Percentiles rank a stretch among this genome's conserved stretches.
phyloP scores from a whole-genome alignment of 2,888 invertebrate species.

The Pherbina coryleti region DNA sequence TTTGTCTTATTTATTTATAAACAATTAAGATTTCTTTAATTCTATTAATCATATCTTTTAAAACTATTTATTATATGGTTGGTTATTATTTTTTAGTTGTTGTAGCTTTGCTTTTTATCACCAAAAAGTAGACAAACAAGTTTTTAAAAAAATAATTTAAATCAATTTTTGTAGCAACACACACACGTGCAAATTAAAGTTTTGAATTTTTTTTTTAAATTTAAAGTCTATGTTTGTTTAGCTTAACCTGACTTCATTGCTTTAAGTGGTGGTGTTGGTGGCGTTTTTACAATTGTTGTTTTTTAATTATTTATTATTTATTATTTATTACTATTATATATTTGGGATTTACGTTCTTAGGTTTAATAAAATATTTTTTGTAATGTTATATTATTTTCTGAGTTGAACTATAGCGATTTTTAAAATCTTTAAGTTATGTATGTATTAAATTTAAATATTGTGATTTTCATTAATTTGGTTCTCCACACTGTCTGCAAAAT shows the following conservation, averaged over 20 bases:
- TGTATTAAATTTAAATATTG: constrained; percentile 1
- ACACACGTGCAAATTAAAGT: no score
- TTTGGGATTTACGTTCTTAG: constrained; percentile 6
- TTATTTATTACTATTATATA: neutral
- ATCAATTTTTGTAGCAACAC: neutral
- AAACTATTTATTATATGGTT: neutral
- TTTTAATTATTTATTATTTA: neutral
- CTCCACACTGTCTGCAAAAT: constrained; percentile 24
- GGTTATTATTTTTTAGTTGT: neutral
- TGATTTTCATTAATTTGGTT: constrained; percentile 22
- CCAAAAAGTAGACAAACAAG: constrained; percentile 9
- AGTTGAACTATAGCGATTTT: neutral
- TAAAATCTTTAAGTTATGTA: neutral
- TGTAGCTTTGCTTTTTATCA: constrained; percentile 18
- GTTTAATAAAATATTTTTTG: constrained; percentile 7
- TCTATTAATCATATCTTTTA: neutral
- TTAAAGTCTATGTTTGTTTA: no score
- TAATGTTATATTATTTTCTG: neutral
- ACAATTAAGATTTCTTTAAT: neutral
- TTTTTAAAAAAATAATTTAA: neutral
- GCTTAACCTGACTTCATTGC: no score
- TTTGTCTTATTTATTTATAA: neutral
- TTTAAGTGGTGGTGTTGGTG: no score
- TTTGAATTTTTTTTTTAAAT: neutral
- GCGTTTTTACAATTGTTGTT: neutral